A percentile compares a stretch with the other conserved stretches of the same genome.
Conservation (phyloP, 2,113 vertebrate species). For the Psilopsiagon aurifrons region DNA sequence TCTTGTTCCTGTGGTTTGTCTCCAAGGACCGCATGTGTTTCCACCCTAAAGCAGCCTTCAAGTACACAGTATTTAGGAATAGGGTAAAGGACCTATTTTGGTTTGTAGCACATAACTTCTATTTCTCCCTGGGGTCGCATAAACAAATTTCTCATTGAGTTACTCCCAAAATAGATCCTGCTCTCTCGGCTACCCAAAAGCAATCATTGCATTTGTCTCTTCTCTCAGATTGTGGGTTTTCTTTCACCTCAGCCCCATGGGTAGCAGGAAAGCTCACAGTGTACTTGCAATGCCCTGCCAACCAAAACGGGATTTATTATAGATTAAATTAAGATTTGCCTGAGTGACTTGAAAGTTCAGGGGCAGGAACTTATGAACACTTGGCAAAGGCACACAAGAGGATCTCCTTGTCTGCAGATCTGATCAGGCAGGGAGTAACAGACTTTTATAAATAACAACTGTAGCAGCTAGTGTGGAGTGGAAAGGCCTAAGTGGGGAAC, state of each 20-base stretch:
- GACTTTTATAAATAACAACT: neutral
- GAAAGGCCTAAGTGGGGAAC: neutral
- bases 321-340: slow-evolving; percentile 15
- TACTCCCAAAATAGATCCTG: slow-evolving; percentile 34
- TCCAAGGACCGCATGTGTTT: neutral
- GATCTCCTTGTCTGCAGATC: neutral
- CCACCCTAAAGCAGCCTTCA: neutral
- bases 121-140: slow-evolving; percentile 16
- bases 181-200: slow-evolving; percentile 7
- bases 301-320: slow-evolving; percentile 16
- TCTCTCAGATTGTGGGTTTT: neutral
- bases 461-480: neutral
- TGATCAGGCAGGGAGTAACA: neutral
- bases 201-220: slow-evolving; percentile 9
- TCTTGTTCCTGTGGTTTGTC: neutral
- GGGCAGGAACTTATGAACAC: neutral
- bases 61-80: neutral
- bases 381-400: neutral
- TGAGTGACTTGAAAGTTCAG: slow-evolving; percentile 11
- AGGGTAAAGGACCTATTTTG: slow-evolving; percentile 35
- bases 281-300: slow-evolving; percentile 11
- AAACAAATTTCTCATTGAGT: slow-evolving; percentile 49
- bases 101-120: slow-evolving; percentile 15
- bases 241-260: neutral
- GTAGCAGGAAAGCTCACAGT: neutral